Percentiles rank a stretch among this genome's conserved stretches.
These are phyloP conservation scores for Peromyscus maniculatus DNA, from an alignment of 2,113 vertebrate genomes.

Conservation along the genomic window DNA sequence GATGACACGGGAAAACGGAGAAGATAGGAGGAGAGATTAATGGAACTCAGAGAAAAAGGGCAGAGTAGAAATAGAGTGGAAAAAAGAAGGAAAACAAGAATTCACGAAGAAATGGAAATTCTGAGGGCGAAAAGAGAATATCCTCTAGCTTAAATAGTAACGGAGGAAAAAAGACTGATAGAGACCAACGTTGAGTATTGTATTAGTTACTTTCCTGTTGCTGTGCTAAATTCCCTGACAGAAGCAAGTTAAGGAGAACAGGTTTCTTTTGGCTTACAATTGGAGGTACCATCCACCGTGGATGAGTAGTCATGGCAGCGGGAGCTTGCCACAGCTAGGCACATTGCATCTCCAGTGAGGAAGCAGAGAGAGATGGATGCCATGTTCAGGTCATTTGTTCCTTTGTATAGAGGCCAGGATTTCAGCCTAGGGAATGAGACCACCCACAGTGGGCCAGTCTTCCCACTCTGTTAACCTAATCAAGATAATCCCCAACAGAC, in stretches of 20 bases:
- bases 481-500: not conserved
- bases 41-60: not conserved
- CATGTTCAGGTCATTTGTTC: not conserved
- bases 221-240: not conserved
- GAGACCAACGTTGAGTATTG: not conserved
- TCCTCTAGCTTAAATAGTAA: not conserved
- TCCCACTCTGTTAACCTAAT: not conserved
- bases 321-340: not conserved
- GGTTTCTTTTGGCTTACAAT: not conserved
- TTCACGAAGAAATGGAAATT: not conserved
- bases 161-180: not conserved
- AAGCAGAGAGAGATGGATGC: not conserved
- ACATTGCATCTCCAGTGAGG: not conserved
- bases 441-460: not conserved
- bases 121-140: not conserved
- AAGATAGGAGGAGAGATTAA: not conserved
- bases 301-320: not conserved
- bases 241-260: not conserved
- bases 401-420: not conserved
- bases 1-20: not conserved
- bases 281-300: not conserved
- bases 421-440: not conserved
- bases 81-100: not conserved
- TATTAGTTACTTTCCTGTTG: not conserved
- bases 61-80: not conserved